Evolutionary conservation across 2,888 invertebrate species (phyloP).

Genomic region (Ophion ellenae): DNA sequence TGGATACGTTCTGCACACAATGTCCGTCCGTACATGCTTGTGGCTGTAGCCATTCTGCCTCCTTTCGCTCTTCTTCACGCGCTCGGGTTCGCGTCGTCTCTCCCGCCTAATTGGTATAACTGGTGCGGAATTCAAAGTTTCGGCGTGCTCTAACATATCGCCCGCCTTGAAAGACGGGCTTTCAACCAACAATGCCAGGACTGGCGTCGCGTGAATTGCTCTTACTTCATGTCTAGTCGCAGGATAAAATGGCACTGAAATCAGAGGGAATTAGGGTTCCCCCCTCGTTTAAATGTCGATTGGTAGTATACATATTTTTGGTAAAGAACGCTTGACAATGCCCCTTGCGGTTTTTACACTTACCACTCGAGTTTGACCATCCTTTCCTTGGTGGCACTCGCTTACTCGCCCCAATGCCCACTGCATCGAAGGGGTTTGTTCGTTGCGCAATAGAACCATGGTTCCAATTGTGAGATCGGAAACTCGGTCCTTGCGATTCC

Average conservation of each 20-base stretch:
- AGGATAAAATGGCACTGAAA: not conserved
- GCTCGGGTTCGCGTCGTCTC: no score
- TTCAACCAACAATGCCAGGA: not conserved
- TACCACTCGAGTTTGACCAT: conserved; percentile 55
- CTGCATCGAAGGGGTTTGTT: conserved; percentile 56
- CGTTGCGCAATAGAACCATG: conserved; percentile 53
- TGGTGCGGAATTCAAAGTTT: no score
- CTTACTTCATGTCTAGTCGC: no score
- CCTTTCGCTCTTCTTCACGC: no score
- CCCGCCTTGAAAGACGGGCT: conserved; percentile 32
- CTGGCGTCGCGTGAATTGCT: no score
- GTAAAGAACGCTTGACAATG: conserved; percentile 41
- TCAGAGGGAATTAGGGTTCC: not conserved
- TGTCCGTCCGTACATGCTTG: no score
- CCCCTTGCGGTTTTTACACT: conserved; percentile 56
- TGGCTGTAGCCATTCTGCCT: no score
- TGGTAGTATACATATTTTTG: conserved; percentile 26
- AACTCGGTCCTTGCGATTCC: conserved; percentile 43
- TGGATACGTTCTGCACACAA: no score
- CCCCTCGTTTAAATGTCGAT: not conserved
- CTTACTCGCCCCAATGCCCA: conserved; percentile 59
- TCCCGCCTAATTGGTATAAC: no score
- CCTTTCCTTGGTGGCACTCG: conserved; percentile 55
- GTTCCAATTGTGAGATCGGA: conserved; percentile 20
- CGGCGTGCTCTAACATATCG: conserved; percentile 14